These are phyloP conservation scores for Malurus melanocephalus DNA, from an alignment of 2,113 vertebrate genomes.

Conservation along the genomic window DNA sequence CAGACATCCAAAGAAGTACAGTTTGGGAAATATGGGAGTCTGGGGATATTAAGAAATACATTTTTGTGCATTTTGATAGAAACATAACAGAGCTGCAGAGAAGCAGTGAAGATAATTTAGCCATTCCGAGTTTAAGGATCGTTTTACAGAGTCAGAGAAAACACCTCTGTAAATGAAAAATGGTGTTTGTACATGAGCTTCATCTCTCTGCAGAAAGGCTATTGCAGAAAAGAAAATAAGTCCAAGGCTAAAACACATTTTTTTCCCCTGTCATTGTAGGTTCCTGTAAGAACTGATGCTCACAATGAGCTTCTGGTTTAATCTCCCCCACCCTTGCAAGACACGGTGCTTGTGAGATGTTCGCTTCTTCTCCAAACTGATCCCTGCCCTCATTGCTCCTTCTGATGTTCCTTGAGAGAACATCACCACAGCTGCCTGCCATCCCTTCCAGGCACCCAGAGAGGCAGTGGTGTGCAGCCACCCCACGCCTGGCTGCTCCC, in stretches of 20 bases:
- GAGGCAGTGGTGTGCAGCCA: not conserved
- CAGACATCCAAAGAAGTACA: not conserved
- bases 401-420: not conserved
- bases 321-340: not conserved
- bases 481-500: not conserved
- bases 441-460: not conserved
- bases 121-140: not conserved
- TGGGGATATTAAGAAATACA: slow-evolving; percentile 34
- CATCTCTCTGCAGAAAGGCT: not conserved
- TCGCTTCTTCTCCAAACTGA: not conserved
- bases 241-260: not conserved
- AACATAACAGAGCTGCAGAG: slow-evolving; percentile 9
- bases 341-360: not conserved
- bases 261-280: not conserved
- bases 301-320: not conserved
- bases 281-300: not conserved
- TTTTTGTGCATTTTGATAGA: slow-evolving; percentile 27
- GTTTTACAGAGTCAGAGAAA: slow-evolving; percentile 4
- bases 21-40: slow-evolving; percentile 4
- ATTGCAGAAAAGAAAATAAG: not conserved
- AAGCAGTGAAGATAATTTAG: slow-evolving; percentile 9
- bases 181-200: not conserved
- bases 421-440: not conserved
- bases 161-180: slow-evolving; percentile 20
- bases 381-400: not conserved